These are phyloP conservation scores for Ficedula albicollis DNA, from an alignment of 2,797 vertebrate species.

Conservation along the genomic window DNA sequence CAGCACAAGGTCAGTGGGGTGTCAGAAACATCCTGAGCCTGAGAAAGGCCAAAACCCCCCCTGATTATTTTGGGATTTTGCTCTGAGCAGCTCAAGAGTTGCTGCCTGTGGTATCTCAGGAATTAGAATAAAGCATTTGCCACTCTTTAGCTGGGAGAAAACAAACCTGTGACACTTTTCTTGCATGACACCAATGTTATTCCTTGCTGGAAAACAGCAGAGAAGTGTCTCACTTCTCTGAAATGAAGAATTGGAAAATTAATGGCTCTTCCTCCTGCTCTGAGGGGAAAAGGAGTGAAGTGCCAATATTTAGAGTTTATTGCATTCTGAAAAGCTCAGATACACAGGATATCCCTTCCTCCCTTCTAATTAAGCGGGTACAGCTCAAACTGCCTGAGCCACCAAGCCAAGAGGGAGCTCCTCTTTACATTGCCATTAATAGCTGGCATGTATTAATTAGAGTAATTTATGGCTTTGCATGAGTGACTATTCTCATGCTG, in stretches of 20 bases:
- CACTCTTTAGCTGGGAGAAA: neutral
- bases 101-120: neutral
- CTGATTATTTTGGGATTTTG: neutral
- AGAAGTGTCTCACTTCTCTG: neutral
- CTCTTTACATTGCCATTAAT: neutral
- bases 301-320: neutral
- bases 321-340: neutral
- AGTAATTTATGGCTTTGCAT: neutral
- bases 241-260: neutral
- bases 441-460: neutral
- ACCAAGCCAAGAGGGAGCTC: neutral
- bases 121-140: neutral
- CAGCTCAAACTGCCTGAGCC: neutral
- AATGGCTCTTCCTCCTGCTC: neutral
- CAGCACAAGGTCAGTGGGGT: neutral
- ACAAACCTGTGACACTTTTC: neutral
- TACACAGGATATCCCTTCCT: neutral
- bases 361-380: neutral
- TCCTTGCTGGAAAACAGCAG: neutral
- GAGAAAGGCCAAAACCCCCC: neutral
- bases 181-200: fast-evolving
- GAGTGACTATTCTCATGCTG: neutral
- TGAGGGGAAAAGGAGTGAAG: neutral
- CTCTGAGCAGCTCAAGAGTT: neutral
- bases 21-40: neutral